Evolutionary conservation across 1,140 invertebrate genomes (phyloP), one percentile per base, ranked within the genome.

Genomic region (Physella acuta): DNA sequence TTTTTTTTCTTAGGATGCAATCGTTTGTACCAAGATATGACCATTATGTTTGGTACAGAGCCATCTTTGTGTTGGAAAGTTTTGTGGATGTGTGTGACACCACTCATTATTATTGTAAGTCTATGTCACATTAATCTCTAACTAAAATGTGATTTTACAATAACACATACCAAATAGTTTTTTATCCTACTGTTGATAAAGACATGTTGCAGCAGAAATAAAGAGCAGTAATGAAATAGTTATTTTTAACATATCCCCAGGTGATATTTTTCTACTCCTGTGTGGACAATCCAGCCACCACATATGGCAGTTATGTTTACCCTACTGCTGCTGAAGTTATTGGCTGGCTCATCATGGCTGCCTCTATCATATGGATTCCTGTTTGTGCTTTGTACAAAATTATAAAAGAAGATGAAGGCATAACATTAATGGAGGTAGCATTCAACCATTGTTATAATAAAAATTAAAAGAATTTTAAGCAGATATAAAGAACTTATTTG

Each of bases 221-320:
- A n/a, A n/a, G n/a, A n/a, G n/a, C n/a, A n/a, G n/a, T n/a, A n/a
- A n/a, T n/a, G n/a, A n/a, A n/a, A n/a, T n/a, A n/a, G n/a, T n/a
- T n/a, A n/a, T n/a, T n/a, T n/a, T n/a, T n/a, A n/a, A n/a, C n/a
- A n/a, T 58, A 3, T 58, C 36, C 24, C 20, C 63, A 82, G 82
- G 70, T 77, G 28, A 77, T 84, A n/a, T 44, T 83, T 17, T 51
- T 81, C 0, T 84, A 81, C 68, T 72, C 76, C 8, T 77, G 71
- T 55, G 60, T 81, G 24, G 75, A 81, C 56, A 74, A 78, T 53
- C 53, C 73, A 17, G 76, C 79, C 1, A 73, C 76, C 0, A 74
- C 72, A 20, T 83, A 82, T 68, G 81, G 79, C 5, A 70, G 76
- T n/a, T 81, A 83, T 56, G 56, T 74, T 1, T 84, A 75, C 60